A percentile compares a stretch with the other conserved stretches of the same genome.
These are phyloP conservation scores for Perithous albicinctus DNA, from an alignment of 2,888 invertebrate species.

Conservation along the genomic window DNA sequence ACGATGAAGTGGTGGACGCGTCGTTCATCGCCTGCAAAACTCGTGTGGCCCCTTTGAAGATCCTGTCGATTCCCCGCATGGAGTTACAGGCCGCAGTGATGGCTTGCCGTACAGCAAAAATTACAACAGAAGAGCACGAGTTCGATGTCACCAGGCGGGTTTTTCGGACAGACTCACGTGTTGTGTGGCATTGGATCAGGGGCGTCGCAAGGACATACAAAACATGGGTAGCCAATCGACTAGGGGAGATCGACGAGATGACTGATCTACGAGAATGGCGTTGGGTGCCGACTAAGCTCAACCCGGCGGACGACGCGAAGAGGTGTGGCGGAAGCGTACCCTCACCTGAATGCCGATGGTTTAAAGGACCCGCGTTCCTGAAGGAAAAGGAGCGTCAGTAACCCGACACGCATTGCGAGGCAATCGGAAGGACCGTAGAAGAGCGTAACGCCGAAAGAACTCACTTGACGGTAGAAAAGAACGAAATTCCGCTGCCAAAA, in stretches of 20 bases:
- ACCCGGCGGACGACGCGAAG: conserved; percentile 42
- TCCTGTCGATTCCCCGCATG: conserved; percentile 32
- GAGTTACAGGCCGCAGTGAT: conserved; percentile 64
- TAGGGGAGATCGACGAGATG: too few relatives aligned
- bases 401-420: too few relatives aligned
- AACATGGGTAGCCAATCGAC: too few relatives aligned
- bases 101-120: conserved; percentile 8
- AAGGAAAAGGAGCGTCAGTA: neutral
- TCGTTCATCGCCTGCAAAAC: too few relatives aligned
- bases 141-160: neutral
- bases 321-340: neutral
- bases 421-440: too few relatives aligned
- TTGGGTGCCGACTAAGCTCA: conserved; percentile 26
- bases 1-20: too few relatives aligned
- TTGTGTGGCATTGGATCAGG: too few relatives aligned
- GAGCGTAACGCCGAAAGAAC: too few relatives aligned
- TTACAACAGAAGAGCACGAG: conserved; percentile 27
- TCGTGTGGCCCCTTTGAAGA: too few relatives aligned
- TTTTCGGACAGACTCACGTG: conserved; percentile 30
- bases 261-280: too few relatives aligned
- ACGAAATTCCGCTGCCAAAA: conserved; percentile 70
- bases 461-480: too few relatives aligned
- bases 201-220: too few relatives aligned
- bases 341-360: conserved; percentile 36
- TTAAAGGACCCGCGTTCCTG: conserved; percentile 51